Conservation (phyloP, 2,888 invertebrate genomes). For the Euclidia mi region DNA sequence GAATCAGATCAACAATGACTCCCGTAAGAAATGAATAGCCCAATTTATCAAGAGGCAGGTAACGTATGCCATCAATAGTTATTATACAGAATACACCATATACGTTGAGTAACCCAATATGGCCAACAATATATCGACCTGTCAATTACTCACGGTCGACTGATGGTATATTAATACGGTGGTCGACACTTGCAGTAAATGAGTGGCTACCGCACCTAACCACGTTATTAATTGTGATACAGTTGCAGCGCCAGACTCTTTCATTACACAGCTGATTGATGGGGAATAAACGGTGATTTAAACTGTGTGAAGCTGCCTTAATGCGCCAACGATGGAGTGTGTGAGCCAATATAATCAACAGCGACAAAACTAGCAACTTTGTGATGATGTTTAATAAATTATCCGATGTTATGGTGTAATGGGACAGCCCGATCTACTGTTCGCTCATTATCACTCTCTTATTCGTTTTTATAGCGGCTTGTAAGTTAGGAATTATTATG, state of each 20-base stretch:
- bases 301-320: background rate
- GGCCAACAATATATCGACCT: slow-evolving; percentile 26
- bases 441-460: too few species aligned
- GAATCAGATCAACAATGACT: too few species aligned
- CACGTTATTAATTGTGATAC: slow-evolving; percentile 34
- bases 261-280: slow-evolving; percentile 18
- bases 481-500: too few species aligned
- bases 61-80: too few species aligned
- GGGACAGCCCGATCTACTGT: too few species aligned
- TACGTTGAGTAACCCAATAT: slow-evolving; percentile 1
- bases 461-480: too few species aligned
- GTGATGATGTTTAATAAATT: too few species aligned
- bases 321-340: background rate
- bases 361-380: too few species aligned
- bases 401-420: too few species aligned
- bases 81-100: background rate
- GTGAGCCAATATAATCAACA: too few species aligned
- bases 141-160: slow-evolving; percentile 20
- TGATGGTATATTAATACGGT: slow-evolving; percentile 42
- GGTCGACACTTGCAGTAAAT: slow-evolving; percentile 33
- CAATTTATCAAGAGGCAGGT: too few species aligned
- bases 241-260: slow-evolving; percentile 13
- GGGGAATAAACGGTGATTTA: slow-evolving; percentile 6
- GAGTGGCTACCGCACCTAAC: slow-evolving; percentile 34
- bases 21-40: too few species aligned